Percentiles rank a stretch among this genome's conserved stretches.
Conservation (phyloP, 2,888 invertebrate genomes). For the Amiota minor region DNA sequence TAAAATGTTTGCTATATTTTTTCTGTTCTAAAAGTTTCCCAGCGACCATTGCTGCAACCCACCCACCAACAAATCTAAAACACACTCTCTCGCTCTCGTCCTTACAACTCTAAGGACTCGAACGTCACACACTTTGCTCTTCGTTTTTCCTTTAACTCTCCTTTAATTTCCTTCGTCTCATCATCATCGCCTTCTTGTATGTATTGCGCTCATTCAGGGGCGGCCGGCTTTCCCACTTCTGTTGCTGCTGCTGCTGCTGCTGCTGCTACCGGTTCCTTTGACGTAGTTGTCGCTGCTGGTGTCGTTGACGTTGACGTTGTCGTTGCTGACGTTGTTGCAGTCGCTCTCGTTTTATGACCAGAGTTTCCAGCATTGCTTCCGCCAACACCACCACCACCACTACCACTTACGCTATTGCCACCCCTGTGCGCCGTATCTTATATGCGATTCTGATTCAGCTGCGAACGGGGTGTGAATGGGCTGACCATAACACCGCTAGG, state of each 20-base stretch:
- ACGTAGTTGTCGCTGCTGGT: not conserved
- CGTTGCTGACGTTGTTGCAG: conserved; percentile 19
- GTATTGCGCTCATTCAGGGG: conserved; percentile 35
- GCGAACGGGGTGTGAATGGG: conserved; percentile 69
- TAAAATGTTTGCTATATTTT: not conserved
- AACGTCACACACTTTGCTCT: conserved; percentile 10
- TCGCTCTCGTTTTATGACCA: not conserved
- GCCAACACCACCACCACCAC: conserved; percentile 7
- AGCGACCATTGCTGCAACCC: conserved; percentile 22
- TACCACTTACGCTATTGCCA: not conserved
- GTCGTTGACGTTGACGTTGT: not conserved
- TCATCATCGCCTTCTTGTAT: conserved; percentile 41
- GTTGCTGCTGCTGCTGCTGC: conserved; percentile 31
- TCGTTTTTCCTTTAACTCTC: conserved; percentile 20
- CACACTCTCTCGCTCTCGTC: conserved; percentile 8
- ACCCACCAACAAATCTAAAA: not conserved
- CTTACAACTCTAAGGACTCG: conserved; percentile 1
- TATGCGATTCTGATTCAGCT: conserved; percentile 70
- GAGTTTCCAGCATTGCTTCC: not conserved
- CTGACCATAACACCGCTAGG: conserved; percentile 71
- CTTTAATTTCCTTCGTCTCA: not conserved
- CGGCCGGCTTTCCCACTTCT: conserved; percentile 27
- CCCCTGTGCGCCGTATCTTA: conserved; percentile 47
- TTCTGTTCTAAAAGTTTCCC: conserved; percentile 38
- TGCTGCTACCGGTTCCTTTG: conserved; percentile 20